phyloP scores from a whole-genome alignment of 2,888 invertebrate genomes.

The Chorisops tibialis region DNA sequence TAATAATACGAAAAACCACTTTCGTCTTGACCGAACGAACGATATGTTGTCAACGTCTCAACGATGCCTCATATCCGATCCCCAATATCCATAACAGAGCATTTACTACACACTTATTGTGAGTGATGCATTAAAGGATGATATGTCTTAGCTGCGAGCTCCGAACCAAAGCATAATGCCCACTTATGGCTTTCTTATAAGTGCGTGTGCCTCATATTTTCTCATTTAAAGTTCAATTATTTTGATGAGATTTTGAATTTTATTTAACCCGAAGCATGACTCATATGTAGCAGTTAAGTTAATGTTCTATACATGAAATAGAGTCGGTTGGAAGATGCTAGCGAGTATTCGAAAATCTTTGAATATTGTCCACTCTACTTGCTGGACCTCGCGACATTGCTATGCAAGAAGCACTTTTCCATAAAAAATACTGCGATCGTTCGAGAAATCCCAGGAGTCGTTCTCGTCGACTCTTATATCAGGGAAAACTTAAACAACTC shows the following conservation, averaged over 20 bases:
- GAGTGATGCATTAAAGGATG: slow-evolving; percentile 22
- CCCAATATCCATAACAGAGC: background rate
- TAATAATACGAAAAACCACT: slow-evolving; percentile 10
- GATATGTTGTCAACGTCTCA: background rate
- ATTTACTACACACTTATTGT: background rate
- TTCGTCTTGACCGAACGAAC: slow-evolving; percentile 1
- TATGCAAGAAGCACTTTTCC: slow-evolving; percentile 7
- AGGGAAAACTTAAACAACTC: too few species aligned
- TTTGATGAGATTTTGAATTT: slow-evolving; percentile 9
- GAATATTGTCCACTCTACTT: background rate
- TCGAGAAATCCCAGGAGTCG: too few species aligned
- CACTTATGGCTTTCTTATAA: slow-evolving; percentile 15
- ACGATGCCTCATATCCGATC: background rate
- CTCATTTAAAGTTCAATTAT: slow-evolving; percentile 14
- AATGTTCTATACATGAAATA: too few species aligned
- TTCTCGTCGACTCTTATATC: too few species aligned
- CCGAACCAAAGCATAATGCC: slow-evolving; percentile 5
- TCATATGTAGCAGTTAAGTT: too few species aligned
- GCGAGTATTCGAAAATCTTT: slow-evolving; percentile 12
- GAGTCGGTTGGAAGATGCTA: too few species aligned
- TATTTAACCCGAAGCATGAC: background rate
- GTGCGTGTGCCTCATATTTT: slow-evolving; percentile 21
- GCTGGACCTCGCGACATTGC: too few species aligned
- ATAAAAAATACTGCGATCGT: background rate
- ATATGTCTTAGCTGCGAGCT: slow-evolving; percentile 8